Evolutionary conservation across 2,797 vertebrate genomes (phyloP).

Genomic region (Sylvia borin): DNA sequence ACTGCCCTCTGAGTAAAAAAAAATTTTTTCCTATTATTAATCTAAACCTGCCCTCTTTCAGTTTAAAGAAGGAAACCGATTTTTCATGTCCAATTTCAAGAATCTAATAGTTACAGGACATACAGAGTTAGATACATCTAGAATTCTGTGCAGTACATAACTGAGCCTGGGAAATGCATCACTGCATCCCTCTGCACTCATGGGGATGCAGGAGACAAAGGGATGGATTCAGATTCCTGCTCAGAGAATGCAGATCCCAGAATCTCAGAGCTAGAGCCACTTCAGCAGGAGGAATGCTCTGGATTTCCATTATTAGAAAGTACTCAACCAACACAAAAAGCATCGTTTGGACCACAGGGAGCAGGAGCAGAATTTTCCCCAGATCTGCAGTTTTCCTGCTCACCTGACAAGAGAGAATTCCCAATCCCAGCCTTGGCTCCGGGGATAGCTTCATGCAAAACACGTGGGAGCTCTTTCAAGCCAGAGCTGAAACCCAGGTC

Average conservation of each 20-base stretch:
- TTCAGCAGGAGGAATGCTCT: not conserved
- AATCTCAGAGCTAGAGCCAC: not conserved
- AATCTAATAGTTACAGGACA: not conserved
- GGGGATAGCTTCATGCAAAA: not conserved
- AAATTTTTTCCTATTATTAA: not conserved
- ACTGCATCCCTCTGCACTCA: not conserved
- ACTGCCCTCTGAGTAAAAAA: not conserved
- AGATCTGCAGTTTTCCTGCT: not conserved
- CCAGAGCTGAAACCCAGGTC: not conserved
- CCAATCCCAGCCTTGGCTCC: not conserved
- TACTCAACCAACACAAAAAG: not conserved
- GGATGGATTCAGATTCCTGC: not conserved
- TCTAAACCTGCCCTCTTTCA: not conserved
- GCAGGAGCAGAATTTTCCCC: not conserved
- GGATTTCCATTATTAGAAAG: not conserved
- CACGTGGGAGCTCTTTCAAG: not conserved
- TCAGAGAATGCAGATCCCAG: not conserved
- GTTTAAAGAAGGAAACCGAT: not conserved
- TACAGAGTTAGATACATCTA: not conserved
- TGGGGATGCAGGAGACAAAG: not conserved
- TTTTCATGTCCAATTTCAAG: not conserved
- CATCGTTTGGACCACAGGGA: not conserved
- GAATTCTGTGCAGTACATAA: not conserved
- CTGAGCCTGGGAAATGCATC: not conserved
- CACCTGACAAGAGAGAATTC: not conserved